phyloP scores from a whole-genome alignment of 2,888 invertebrate genomes.

The Phymatocera aterrima region DNA sequence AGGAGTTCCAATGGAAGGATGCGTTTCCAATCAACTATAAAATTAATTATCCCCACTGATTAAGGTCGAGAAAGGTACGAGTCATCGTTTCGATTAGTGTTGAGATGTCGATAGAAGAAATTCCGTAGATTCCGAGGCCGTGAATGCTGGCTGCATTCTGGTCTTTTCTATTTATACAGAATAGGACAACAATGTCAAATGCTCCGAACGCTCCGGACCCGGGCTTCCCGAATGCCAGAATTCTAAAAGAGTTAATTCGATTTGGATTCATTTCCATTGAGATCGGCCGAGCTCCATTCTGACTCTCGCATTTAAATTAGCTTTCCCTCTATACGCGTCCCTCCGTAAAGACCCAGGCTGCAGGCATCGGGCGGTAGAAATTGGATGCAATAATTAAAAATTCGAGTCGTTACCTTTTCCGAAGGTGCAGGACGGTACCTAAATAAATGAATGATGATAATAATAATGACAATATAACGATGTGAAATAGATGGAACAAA shows the following conservation, averaged over 20 bases:
- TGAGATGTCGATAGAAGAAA: slow-evolving; percentile 38
- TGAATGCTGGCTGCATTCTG: slow-evolving; percentile 7
- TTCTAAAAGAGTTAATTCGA: slow-evolving; percentile 39
- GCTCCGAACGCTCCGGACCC: slow-evolving; percentile 12
- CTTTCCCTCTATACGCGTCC: slow-evolving; percentile 8
- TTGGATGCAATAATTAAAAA: slow-evolving; percentile 27
- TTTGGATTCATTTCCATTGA: slow-evolving; percentile 44
- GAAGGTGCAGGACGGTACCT: not conserved
- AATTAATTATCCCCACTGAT: slow-evolving; percentile 53
- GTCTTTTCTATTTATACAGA: not conserved
- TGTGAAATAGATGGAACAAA: not conserved
- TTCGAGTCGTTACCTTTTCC: slow-evolving; percentile 16
- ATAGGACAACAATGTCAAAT: slow-evolving; percentile 38
- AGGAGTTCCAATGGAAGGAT: slow-evolving; percentile 38
- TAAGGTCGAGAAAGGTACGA: slow-evolving; percentile 49
- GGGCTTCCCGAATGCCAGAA: slow-evolving; percentile 33
- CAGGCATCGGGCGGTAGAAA: slow-evolving; percentile 1
- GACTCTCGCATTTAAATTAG: slow-evolving; percentile 40
- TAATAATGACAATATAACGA: not conserved
- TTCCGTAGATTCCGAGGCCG: slow-evolving; percentile 44
- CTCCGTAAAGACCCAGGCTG: not conserved
- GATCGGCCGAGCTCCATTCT: slow-evolving; percentile 26
- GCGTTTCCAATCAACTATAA: slow-evolving; percentile 47
- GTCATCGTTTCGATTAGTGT: slow-evolving; percentile 51
- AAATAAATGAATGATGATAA: not conserved